Percentiles rank a stretch among this genome's conserved stretches.
Evolutionary conservation across 2,888 invertebrate species (phyloP).

Genomic region (Halocaridina rubra): DNA sequence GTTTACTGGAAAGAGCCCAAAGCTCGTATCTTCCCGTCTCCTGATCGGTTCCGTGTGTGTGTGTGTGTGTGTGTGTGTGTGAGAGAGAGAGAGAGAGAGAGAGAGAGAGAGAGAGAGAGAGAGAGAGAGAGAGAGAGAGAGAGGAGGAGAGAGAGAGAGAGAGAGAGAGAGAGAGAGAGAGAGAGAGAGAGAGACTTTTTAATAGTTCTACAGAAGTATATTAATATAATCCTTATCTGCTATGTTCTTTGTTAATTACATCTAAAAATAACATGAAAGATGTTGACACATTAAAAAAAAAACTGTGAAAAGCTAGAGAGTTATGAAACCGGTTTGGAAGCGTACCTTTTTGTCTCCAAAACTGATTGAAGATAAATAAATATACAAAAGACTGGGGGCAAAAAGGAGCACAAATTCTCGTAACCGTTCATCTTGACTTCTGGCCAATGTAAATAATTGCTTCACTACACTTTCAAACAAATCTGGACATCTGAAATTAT

Average conservation of each 20-base stretch:
- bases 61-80: background rate
- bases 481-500: slow-evolving; percentile 45
- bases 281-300: background rate
- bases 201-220: background rate
- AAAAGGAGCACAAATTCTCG: slow-evolving; percentile 61
- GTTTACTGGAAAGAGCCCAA: no score
- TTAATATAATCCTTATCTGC: background rate
- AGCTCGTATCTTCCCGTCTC: no score
- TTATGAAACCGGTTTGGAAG: no score
- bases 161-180: background rate
- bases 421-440: slow-evolving; percentile 52
- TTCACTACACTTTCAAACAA: slow-evolving; percentile 54
- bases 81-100: background rate
- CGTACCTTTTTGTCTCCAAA: slow-evolving; percentile 57
- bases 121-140: background rate
- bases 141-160: background rate
- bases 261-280: background rate
- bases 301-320: background rate
- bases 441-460: slow-evolving; percentile 56
- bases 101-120: background rate
- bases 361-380: slow-evolving; percentile 57
- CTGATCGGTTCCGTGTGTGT: background rate
- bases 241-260: background rate
- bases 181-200: background rate
- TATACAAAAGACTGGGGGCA: slow-evolving; percentile 55